Percentiles rank a stretch among this genome's conserved stretches.
Evolutionary conservation across 2,888 invertebrate genomes (phyloP).

Genomic region (Protonemura montana): DNA sequence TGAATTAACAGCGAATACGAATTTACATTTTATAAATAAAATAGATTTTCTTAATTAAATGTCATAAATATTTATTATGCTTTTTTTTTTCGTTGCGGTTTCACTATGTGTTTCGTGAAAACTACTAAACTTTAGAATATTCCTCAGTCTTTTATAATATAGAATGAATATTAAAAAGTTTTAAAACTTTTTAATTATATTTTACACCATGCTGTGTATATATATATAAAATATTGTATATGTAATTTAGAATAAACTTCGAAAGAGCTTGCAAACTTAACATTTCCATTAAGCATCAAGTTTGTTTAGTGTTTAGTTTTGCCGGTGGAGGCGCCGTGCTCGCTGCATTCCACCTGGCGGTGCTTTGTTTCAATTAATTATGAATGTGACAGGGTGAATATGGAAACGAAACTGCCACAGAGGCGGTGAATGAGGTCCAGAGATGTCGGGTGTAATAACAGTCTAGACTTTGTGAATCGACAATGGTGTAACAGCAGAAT

Average conservation of each 20-base stretch:
- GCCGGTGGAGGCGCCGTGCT: not conserved
- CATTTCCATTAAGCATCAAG: not conserved
- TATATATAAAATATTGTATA: not conserved
- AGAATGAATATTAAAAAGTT: constrained; percentile 5
- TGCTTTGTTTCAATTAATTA: no score
- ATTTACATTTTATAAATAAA: constrained; percentile 24
- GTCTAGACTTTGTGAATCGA: no score
- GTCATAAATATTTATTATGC: constrained; percentile 23
- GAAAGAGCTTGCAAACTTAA: not conserved
- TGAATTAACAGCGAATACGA: not conserved
- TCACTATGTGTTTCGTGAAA: not conserved
- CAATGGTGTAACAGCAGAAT: no score
- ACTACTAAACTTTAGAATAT: not conserved
- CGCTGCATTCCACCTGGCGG: not conserved
- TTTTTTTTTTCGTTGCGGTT: not conserved
- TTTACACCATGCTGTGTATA: not conserved
- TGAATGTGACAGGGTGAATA: no score
- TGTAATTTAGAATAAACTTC: not conserved
- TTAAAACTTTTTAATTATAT: not conserved
- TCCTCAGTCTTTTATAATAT: not conserved
- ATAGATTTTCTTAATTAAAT: constrained; percentile 16
- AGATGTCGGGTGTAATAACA: no score
- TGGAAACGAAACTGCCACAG: no score
- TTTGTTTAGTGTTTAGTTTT: not conserved
- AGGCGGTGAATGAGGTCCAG: no score